Evolutionary conservation across 2,797 vertebrate genomes (phyloP), one percentile per base, ranked within the genome.

Genomic region (Chanos chanos): DNA sequence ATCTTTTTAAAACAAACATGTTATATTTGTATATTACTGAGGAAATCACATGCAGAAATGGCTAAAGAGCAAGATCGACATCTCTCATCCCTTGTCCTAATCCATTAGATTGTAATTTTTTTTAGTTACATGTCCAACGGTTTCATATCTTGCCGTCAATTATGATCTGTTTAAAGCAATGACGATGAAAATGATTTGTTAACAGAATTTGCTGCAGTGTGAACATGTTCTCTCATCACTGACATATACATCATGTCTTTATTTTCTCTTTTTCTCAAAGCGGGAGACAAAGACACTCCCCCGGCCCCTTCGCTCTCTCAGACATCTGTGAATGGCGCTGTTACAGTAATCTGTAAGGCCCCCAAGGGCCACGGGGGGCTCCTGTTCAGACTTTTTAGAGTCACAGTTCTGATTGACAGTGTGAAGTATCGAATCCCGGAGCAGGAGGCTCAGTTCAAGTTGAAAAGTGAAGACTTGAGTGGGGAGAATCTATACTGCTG

Each of bases 301-400:
- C 61, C 50, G 1, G 25, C 51, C 2, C 74, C 71, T 1, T 28
- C 48, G 6, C 64, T 77, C 28, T 43, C 18, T 24, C 65, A 63
- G 53, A 13, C 57, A 10, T 19, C 15, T 1, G 24, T 16, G 1
- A 8, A 3, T 1, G 43, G 1, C 18, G 2, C 3, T 0, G 24
- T 76, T 4, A 28, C 50, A 40, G 27, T 80, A 25, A 13, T 52
- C 28, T 80, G 78, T 18, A 64, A 8, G 1, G 68, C 76, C 34
- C 73, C 78, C 1, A 28, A 2, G 3, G 78, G 68, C 25, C 47
- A 64, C 7, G 7, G 12, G 0, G 74, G 75, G 8, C 44, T 58
- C 9, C 5, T 15, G 25, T 80, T 75, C 49, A 21, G 49, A 8
- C 70, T 80, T 15, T 66, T 25, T 33, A 52, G 25, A 7, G 1